Evolutionary conservation across 2,888 invertebrate genomes (phyloP).

Genomic region (Oxystoma pomonae): DNA sequence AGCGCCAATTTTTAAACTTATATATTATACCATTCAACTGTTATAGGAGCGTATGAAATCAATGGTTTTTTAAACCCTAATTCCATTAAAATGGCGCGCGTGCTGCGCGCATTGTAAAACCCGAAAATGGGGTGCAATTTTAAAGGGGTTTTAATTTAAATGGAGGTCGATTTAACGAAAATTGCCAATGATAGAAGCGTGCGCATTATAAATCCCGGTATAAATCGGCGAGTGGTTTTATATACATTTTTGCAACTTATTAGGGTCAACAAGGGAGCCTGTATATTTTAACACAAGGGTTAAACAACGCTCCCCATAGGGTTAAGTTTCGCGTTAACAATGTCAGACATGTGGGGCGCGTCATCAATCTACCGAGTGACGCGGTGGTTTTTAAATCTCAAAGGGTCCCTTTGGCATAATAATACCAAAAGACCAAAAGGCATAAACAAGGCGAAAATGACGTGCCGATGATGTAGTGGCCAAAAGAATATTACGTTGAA

Average conservation of each 20-base stretch:
- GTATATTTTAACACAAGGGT: constrained; percentile 21
- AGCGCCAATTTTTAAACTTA: too few relatives aligned
- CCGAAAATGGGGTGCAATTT: constrained; percentile 20
- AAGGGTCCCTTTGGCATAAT: constrained; percentile 8
- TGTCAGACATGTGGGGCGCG: constrained; percentile 31
- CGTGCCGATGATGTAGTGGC: not conserved
- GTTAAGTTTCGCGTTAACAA: constrained; percentile 25
- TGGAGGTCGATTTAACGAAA: constrained; percentile 17
- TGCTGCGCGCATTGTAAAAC: constrained; percentile 9
- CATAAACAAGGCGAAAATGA: not conserved
- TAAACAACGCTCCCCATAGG: constrained; percentile 6
- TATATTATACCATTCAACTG: too few relatives aligned
- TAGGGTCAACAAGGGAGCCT: not conserved
- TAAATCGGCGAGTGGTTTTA: not conserved
- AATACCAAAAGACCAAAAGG: not conserved
- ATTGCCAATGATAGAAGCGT: constrained; percentile 23
- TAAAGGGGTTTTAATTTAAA: constrained; percentile 5
- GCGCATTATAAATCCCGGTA: too few relatives aligned
- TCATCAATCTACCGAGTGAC: constrained; percentile 38
- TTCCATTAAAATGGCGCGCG: constrained; percentile 22
- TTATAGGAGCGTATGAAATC: too few relatives aligned
- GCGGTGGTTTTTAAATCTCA: constrained; percentile 32
- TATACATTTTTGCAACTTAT: not conserved
- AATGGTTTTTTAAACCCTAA: constrained; percentile 13
- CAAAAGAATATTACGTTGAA: not conserved